Percentiles rank a stretch among this genome's conserved stretches.
Conservation (phyloP, 2,888 invertebrate genomes). For the Hymenopus coronatus region DNA sequence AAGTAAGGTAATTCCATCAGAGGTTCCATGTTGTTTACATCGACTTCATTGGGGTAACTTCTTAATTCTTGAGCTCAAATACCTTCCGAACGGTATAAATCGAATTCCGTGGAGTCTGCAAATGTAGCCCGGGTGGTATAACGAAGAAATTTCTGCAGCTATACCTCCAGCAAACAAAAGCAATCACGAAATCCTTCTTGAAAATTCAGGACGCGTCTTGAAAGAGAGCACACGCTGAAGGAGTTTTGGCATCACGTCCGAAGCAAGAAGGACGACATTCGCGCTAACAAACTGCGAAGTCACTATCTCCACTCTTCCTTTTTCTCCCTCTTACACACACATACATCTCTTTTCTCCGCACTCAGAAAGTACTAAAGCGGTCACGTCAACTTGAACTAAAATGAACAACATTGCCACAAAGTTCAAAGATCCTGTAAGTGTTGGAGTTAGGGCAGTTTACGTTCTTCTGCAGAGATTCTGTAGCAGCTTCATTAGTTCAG, state of each 20-base stretch:
- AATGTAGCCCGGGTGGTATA: not conserved
- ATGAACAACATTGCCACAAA: not conserved
- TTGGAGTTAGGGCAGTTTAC: not conserved
- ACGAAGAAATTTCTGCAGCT: not conserved
- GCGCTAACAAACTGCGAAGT: not conserved
- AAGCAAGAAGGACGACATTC: not conserved
- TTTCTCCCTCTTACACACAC: too few relatives aligned
- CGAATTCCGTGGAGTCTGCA: not conserved
- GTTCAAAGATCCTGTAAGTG: not conserved
- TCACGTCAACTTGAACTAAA: too few relatives aligned
- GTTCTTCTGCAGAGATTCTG: not conserved
- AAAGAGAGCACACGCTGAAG: not conserved
- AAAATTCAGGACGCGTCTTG: not conserved
- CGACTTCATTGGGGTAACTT: not conserved
- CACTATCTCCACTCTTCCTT: not conserved
- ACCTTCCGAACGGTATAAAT: not conserved
- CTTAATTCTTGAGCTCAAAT: not conserved
- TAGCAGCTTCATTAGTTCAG: not conserved
- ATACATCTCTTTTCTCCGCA: not conserved
- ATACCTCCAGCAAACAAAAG: slow-evolving; percentile 1
- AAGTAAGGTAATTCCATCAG: too few relatives aligned
- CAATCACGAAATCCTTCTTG: not conserved
- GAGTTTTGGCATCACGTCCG: not conserved
- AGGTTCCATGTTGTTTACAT: not conserved
- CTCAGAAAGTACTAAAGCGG: not conserved